Base-by-base conservation (phyloP, 2,113 vertebrate species). In the Tamias sibiricus region DNA sequence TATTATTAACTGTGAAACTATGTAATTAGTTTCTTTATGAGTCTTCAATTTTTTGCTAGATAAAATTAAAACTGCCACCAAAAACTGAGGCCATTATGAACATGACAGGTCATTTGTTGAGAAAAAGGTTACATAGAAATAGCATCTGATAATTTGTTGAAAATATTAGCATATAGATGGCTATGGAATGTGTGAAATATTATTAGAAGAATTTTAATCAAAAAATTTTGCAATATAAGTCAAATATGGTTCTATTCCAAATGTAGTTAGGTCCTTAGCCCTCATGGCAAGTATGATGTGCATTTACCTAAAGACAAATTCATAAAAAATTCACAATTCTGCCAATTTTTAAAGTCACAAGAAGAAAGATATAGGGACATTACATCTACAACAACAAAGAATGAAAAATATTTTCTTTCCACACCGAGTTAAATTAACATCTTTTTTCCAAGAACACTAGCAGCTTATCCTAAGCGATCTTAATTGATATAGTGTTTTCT, bases 121-220 rank as follows among this genome's bases (percentile, higher is more conserved):
- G 87, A 96, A 98, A 97, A 98, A 97, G 83, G 91, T 98, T 98
- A 93, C 92, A 62, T 97, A 96, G 94, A 98, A 98, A 97, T 97
- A 98, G 97, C 96, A 98, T 98, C 97, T 97, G 97, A 98, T 98
- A 98, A 98, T 98, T 98, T 98, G 95, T 96, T 98, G 88, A 97
- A 95, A 98, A 97, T 95, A 98, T 98, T 99, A 98, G 98, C 98
- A 99, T 98, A 98, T 98, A 99, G 97, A 98, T 98, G 93, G 98
- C 84, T 98, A 95, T 86, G 87, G 97, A 92, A 97, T 98, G 83
- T 98, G 91, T 98, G 97, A 98, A 98, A 98, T 98, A 97, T 97
- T 98, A 98, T 98, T 96, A 97, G 85, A 97, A 97, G 93, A 96
- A 96, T 98, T 98, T 90, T 98, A 98, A 98, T 98, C 74, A 92